A percentile compares a stretch with the other conserved stretches of the same genome.
Evolutionary conservation across 2,113 vertebrate genomes (phyloP).

Genomic region (Forbesichthys papilliferus): DNA sequence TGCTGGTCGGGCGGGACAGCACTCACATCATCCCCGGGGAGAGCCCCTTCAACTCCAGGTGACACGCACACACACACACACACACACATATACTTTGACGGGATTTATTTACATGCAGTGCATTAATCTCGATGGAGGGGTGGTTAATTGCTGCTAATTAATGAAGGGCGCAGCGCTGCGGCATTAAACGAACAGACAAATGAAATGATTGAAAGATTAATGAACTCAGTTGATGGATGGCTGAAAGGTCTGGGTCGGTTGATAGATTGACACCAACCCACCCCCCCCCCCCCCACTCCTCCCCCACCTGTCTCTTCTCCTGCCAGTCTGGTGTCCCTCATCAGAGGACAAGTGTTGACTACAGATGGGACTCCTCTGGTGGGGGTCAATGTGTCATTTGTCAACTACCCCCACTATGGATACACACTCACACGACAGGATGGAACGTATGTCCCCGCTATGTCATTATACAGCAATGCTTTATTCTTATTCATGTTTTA

Average conservation of each 20-base stretch:
- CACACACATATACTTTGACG: constrained; percentile 25
- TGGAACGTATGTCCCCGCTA: constrained; percentile 82
- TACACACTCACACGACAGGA: constrained; percentile 98
- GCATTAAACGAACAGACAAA: constrained; percentile 53
- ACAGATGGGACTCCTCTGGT: constrained; percentile 96
- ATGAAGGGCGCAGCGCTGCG: constrained; percentile 52
- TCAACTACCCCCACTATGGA: constrained; percentile 96
- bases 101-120: constrained; percentile 53
- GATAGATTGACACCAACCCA: constrained; percentile 19
- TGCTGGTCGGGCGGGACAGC: constrained; percentile 94
- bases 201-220: constrained; percentile 63
- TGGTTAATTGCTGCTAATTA: constrained; percentile 66
- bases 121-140: constrained; percentile 45
- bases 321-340: constrained; percentile 90
- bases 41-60: constrained; percentile 97
- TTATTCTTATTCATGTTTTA: too few species aligned
- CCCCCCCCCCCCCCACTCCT: constrained; percentile 51
- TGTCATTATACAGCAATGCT: not conserved
- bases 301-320: constrained; percentile 53
- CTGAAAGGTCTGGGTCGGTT: constrained; percentile 29
- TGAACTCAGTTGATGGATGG: constrained; percentile 59
- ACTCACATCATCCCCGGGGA: constrained; percentile 96
- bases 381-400: constrained; percentile 98
- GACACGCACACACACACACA: constrained; percentile 14
- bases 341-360: constrained; percentile 97